Evolutionary conservation across 2,888 invertebrate species (phyloP).

Genomic region (Baronia brevicornis): DNA sequence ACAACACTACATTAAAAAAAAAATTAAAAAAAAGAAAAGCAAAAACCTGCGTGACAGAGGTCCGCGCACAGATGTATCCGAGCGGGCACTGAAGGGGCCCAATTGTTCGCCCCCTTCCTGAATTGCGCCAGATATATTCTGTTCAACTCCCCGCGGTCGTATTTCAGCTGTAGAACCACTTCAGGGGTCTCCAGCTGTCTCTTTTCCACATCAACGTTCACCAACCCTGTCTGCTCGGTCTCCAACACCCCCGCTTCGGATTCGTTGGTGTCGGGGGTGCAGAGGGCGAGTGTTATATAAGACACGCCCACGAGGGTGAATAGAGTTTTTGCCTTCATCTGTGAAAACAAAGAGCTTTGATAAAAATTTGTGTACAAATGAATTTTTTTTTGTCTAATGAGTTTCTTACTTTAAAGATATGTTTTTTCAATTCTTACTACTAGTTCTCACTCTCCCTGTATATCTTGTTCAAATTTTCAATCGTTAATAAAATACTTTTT

Average conservation of each 20-base stretch:
- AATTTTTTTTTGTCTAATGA: too few relatives aligned
- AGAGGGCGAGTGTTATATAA: conserved; percentile 27
- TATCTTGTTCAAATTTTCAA: too few relatives aligned
- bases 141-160: conserved; percentile 61
- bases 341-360: conserved; percentile 23
- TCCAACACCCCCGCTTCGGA: conserved; percentile 29
- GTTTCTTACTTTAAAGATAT: too few relatives aligned
- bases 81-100: conserved; percentile 50
- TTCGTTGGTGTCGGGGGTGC: conserved; percentile 32
- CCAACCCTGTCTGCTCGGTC: conserved; percentile 35
- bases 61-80: conserved; percentile 54
- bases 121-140: conserved; percentile 68
- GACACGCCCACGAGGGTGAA: conserved; percentile 53
- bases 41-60: conserved; percentile 66
- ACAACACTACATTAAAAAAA: conserved; percentile 23
- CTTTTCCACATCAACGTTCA: conserved; percentile 28
- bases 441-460: too few relatives aligned
- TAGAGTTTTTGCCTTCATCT: conserved; percentile 39
- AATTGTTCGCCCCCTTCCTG: conserved; percentile 37
- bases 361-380: conserved; percentile 16
- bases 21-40: conserved; percentile 29
- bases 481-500: too few relatives aligned
- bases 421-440: too few relatives aligned
- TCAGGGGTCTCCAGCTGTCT: conserved; percentile 50
- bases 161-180: conserved; percentile 64